A percentile compares a stretch with the other conserved stretches of the same genome.
These are phyloP conservation scores for Pelobates cultripes DNA, from an alignment of 2,797 vertebrate genomes.

Conservation along the genomic window DNA sequence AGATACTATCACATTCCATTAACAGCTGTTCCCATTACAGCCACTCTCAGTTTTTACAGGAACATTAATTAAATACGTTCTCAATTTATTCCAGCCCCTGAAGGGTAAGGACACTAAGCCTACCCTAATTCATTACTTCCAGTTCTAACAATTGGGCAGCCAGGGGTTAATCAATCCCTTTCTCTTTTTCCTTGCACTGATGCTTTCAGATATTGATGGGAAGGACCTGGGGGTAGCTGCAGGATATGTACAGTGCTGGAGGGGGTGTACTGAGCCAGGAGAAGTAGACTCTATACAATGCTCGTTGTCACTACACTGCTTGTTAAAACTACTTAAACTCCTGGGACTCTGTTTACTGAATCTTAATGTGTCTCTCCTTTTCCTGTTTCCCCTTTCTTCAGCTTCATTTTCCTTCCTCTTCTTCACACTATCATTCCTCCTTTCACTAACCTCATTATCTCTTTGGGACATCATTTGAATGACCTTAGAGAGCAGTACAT, in stretches of 20 bases:
- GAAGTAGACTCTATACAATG: constrained; percentile 25
- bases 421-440: neutral
- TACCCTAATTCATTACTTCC: neutral
- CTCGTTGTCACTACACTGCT: constrained; percentile 36
- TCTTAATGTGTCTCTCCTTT: constrained; percentile 22
- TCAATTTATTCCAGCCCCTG: neutral
- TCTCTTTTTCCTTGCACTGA: constrained; percentile 26
- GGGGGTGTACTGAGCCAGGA: constrained; percentile 44
- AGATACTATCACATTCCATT: too few relatives aligned
- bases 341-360: constrained; percentile 41
- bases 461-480: neutral
- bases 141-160: neutral
- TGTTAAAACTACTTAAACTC: constrained; percentile 39
- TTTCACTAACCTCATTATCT: neutral
- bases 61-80: neutral
- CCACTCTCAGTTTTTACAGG: too few relatives aligned
- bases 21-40: too few relatives aligned
- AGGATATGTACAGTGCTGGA: constrained; percentile 55
- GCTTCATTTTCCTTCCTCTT: neutral
- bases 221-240: constrained; percentile 47
- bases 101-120: too few relatives aligned
- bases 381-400: neutral
- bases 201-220: constrained; percentile 53
- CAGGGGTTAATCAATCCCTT: constrained; percentile 38
- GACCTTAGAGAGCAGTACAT: neutral